These are phyloP conservation scores for Halictus ligatus DNA, from an alignment of 2,888 invertebrate species.

Conservation along the genomic window DNA sequence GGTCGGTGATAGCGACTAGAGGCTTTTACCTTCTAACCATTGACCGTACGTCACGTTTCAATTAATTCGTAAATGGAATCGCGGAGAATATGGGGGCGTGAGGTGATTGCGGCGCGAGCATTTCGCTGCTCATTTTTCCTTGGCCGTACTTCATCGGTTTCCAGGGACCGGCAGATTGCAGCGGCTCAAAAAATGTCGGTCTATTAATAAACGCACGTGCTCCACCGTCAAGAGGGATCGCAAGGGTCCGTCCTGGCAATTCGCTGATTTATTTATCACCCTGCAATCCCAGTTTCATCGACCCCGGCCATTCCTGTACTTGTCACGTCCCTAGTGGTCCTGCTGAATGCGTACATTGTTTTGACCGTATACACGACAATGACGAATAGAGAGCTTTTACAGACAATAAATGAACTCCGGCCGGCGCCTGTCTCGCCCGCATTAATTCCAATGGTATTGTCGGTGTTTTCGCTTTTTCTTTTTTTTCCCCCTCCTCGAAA, in stretches of 20 bases:
- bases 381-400: slow-evolving; percentile 68
- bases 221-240: slow-evolving; percentile 19
- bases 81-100: background rate
- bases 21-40: slow-evolving; percentile 1
- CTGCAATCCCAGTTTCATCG: slow-evolving; percentile 31
- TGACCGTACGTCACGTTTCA: background rate
- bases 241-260: slow-evolving; percentile 38
- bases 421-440: slow-evolving; percentile 38
- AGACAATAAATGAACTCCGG: slow-evolving; percentile 65
- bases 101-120: background rate
- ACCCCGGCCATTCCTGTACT: slow-evolving; percentile 25
- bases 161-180: slow-evolving; percentile 29
- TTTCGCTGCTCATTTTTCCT: slow-evolving; percentile 24
- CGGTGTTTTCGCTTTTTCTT: slow-evolving; percentile 10
- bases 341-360: slow-evolving; percentile 60
- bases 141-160: slow-evolving; percentile 21
- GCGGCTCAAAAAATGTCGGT: slow-evolving; percentile 20
- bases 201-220: slow-evolving; percentile 46
- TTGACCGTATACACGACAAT: slow-evolving; percentile 59
- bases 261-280: slow-evolving; percentile 63
- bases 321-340: slow-evolving; percentile 43
- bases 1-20: background rate
- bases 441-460: slow-evolving; percentile 58
- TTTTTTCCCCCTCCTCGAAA: background rate
- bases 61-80: slow-evolving; percentile 19